phyloP scores from a whole-genome alignment of 2,888 invertebrate species.

The Conomelus anceps region DNA sequence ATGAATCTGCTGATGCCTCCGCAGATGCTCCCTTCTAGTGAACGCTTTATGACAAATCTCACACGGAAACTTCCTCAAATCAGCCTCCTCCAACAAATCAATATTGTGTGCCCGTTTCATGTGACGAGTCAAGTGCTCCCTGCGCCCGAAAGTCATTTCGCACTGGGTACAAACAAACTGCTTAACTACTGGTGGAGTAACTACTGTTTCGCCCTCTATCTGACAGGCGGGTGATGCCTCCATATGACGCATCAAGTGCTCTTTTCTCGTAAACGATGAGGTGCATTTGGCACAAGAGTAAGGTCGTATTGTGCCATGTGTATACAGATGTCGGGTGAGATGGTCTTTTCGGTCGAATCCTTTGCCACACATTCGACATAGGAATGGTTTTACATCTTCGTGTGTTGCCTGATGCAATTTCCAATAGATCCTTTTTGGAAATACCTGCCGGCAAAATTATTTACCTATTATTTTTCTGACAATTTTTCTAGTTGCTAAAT shows the following conservation, averaged over 20 bases:
- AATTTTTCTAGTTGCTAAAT: no score
- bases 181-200: conserved; percentile 30
- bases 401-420: conserved; percentile 37
- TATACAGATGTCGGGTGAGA: conserved; percentile 35
- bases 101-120: conserved; percentile 34
- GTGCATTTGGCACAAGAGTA: conserved; percentile 34
- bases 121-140: conserved; percentile 37
- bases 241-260: conserved; percentile 36
- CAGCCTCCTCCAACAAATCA: conserved; percentile 30
- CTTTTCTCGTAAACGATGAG: conserved; percentile 37
- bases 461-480: no score
- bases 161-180: conserved; percentile 34
- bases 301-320: conserved; percentile 34
- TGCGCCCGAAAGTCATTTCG: conserved; percentile 35
- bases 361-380: conserved; percentile 36
- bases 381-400: conserved; percentile 34
- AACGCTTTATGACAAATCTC: conserved; percentile 34
- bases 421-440: conserved; percentile 36
- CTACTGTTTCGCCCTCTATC: conserved; percentile 20
- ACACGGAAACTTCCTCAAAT: conserved; percentile 34
- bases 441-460: no score
- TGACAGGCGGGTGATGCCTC: conserved; percentile 30
- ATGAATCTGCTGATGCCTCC: conserved; percentile 34
- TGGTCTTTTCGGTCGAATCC: conserved; percentile 37
- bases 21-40: conserved; percentile 35